These are phyloP conservation scores for Egretta garzetta DNA, from an alignment of 2,113 vertebrate genomes.

Conservation along the genomic window DNA sequence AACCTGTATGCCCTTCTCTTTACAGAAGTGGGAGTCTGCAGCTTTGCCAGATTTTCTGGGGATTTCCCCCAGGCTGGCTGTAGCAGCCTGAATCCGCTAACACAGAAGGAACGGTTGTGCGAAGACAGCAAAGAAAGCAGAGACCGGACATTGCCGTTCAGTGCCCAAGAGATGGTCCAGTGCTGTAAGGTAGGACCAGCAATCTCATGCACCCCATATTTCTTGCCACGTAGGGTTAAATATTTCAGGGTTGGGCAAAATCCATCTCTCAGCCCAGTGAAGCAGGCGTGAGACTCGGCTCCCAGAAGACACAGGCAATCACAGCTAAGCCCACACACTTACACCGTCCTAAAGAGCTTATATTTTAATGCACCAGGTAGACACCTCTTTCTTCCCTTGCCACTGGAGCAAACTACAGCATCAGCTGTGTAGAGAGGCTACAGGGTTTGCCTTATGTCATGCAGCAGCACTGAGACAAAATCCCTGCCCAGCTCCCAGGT, in stretches of 20 bases:
- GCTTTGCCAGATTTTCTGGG: conserved; percentile 76
- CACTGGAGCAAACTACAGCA: not conserved
- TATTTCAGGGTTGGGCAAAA: not conserved
- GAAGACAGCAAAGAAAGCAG: not conserved
- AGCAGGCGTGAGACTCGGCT: not conserved
- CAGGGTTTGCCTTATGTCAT: not conserved
- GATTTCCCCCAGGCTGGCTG: conserved; percentile 49
- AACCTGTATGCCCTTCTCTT: not conserved
- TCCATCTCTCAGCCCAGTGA: not conserved
- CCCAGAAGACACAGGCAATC: not conserved
- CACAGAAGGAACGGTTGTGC: not conserved
- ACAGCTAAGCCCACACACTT: not conserved
- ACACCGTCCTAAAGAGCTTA: not conserved
- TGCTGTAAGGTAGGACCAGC: conserved; percentile 75
- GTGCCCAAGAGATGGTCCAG: conserved; percentile 72
- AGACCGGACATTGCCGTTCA: conserved; percentile 27
- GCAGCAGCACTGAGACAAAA: not conserved
- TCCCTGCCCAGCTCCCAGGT: not conserved
- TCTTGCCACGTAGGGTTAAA: not conserved
- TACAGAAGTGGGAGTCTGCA: conserved; percentile 80
- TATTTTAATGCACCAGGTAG: not conserved
- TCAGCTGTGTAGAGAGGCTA: not conserved
- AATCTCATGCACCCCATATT: fast-evolving
- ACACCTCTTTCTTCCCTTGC: not conserved
- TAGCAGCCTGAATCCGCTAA: not conserved